Evolutionary conservation across 1,140 invertebrate species (phyloP), one percentile per base, ranked within the genome.

Genomic region (Dreissena rostriformis): DNA sequence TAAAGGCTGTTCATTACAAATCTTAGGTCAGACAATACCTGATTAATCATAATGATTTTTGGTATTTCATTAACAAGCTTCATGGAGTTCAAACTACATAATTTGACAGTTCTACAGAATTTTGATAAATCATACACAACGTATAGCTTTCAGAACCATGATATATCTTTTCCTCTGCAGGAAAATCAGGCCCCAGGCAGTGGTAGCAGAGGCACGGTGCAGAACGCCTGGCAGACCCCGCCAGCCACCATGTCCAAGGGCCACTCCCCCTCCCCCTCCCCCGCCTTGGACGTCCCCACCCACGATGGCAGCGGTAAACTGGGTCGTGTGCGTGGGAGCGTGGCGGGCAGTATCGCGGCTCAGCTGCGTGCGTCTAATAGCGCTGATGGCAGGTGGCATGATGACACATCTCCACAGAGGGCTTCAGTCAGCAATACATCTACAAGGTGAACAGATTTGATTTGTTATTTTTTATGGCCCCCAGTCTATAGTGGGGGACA

Each of bases 121-220:
- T n/a, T n/a, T n/a, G n/a, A n/a, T n/a, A n/a, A n/a, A n/a, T n/a
- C n/a, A n/a, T n/a, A n/a, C n/a, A n/a, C n/a, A n/a, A n/a, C n/a
- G 39, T 39, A 39, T 5, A 39, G 39, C 2, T 2, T 39, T 39
- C 2, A 39, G 4, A 39, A 39, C 39, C 8, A 39, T 39, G 39
- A 39, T 39, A 39, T 39, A 39, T 39, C 49, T 2, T 51, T n/a
- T n/a, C n/a, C n/a, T 14, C 66, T 57, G 77, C 77, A 79, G 61
- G 77, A 79, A 26, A 82, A 76, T 84, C 88, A 68, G 85, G 86
- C 81, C 86, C 84, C 28, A 89, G 57, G 57, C 17, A 61, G 57
- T 61, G 79, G 79, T 26, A 26, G 19, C 55, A 82, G 61, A 66
- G 80, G 72, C 29, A 74, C 24, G 5, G 72, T 75, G 12, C 39